Conservation (phyloP, 2,113 vertebrate species). For the Cnemophilus loriae region DNA sequence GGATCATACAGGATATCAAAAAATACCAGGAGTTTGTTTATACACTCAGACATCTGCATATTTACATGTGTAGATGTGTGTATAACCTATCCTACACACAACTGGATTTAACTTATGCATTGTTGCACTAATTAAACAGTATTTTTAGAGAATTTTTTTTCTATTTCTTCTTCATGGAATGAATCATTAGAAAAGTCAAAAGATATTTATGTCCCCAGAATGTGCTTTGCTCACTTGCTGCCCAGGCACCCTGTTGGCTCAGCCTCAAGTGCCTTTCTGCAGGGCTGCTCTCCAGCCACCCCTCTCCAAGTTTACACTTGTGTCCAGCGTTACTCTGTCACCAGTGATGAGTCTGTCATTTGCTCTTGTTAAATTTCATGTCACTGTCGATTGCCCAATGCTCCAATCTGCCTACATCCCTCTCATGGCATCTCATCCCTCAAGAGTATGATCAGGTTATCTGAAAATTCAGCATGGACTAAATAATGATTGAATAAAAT, state of each 20-base stretch:
- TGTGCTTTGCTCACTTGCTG: not conserved
- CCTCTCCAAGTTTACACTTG: not conserved
- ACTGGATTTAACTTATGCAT: not conserved
- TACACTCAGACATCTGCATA: not conserved
- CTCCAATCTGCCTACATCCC: not conserved
- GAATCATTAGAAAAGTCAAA: not conserved
- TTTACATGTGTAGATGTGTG: not conserved
- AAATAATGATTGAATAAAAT: not conserved
- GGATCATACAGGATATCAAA: not conserved
- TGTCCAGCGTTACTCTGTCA: too few relatives aligned
- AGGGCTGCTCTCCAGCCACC: not conserved
- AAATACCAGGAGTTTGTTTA: not conserved
- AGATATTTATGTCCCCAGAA: not conserved
- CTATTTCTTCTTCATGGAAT: not conserved
- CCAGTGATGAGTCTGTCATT: not conserved
- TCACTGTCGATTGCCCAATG: not conserved
- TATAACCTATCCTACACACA: not conserved
- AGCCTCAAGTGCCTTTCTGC: not conserved
- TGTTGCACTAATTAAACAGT: not conserved
- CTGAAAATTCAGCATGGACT: not conserved
- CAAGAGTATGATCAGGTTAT: not conserved
- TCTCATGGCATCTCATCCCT: not conserved
- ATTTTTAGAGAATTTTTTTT: not conserved
- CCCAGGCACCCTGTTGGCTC: not conserved
- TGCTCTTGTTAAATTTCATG: not conserved